Evolutionary conservation across 2,797 vertebrate genomes (phyloP).

Genomic region (Hoplostethus mediterraneus): DNA sequence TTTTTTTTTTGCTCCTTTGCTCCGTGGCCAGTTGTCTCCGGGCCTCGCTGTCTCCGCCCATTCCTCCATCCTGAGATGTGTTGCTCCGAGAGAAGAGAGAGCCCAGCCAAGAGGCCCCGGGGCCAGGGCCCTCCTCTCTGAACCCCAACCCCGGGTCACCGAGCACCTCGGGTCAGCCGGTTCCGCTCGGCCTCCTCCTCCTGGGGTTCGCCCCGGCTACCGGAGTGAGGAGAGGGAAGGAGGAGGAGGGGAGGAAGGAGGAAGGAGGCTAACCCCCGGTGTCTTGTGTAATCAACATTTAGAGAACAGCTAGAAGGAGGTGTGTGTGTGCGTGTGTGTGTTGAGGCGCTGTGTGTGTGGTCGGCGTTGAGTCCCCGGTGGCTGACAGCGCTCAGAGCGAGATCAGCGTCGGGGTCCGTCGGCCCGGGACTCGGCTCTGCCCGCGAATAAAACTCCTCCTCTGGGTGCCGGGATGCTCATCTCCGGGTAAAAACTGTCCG

Average conservation of each 20-base stretch:
- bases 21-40: slow-evolving; percentile 62
- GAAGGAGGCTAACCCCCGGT: slow-evolving; percentile 48
- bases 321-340: slow-evolving; percentile 27
- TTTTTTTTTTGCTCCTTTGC: slow-evolving; percentile 38
- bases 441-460: slow-evolving; percentile 61
- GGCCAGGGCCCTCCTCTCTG: slow-evolving; percentile 66
- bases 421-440: slow-evolving; percentile 37
- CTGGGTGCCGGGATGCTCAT: slow-evolving; percentile 43
- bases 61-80: slow-evolving; percentile 63
- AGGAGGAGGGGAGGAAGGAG: slow-evolving; percentile 11
- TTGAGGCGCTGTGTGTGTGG: slow-evolving; percentile 34
- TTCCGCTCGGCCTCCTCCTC: slow-evolving; percentile 55
- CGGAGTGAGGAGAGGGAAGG: slow-evolving; percentile 47
- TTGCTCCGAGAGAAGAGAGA: slow-evolving; percentile 51
- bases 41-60: slow-evolving; percentile 72
- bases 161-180: slow-evolving; percentile 73
- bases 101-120: slow-evolving; percentile 64
- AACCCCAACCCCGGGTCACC: slow-evolving; percentile 74
- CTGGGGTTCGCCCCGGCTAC: slow-evolving; percentile 56
- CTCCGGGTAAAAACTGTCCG: slow-evolving; percentile 51
- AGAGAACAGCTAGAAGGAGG: slow-evolving; percentile 78
- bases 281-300: slow-evolving; percentile 85
- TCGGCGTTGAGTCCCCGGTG: slow-evolving; percentile 53
- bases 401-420: slow-evolving; percentile 65
- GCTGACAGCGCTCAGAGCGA: slow-evolving; percentile 62